Evolutionary conservation across 1,140 invertebrate genomes (phyloP).

Genomic region (Brachionus plicatilis): DNA sequence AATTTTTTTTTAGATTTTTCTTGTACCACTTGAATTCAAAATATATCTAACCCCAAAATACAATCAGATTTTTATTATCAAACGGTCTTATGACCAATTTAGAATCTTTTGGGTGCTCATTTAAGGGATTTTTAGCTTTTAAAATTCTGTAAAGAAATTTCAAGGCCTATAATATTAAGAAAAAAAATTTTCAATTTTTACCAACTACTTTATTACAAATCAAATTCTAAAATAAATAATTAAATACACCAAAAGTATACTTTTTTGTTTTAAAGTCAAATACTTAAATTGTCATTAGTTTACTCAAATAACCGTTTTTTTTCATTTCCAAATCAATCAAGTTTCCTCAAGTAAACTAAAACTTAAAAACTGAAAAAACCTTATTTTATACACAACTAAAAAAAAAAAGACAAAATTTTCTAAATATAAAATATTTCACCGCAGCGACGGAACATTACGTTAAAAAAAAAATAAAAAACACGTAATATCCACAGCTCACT

Average conservation of each 20-base stretch:
- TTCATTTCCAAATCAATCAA: neutral
- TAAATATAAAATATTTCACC: neutral
- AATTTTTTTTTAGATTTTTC: no score
- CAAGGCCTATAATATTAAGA: neutral
- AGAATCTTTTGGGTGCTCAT: no score
- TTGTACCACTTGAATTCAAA: no score
- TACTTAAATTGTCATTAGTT: neutral
- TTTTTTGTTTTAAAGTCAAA: conserved; percentile 7
- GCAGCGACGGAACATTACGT: neutral
- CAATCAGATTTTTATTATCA: no score
- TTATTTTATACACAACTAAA: neutral
- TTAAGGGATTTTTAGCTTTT: no score
- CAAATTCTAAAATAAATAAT: neutral
- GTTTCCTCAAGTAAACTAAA: neutral
- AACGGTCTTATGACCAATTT: no score
- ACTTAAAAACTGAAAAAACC: neutral
- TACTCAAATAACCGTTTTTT: neutral
- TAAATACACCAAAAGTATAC: neutral
- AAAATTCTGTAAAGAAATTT: no score
- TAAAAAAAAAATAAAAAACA: conserved; percentile 33
- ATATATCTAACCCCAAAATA: no score
- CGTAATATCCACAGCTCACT: neutral
- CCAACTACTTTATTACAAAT: neutral
- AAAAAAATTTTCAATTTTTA: neutral
- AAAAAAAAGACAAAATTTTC: neutral